Percentiles rank a stretch among this genome's conserved stretches.
These are phyloP conservation scores for Mesaphorura yosii DNA, from an alignment of 1,140 invertebrate species.

Conservation along the genomic window DNA sequence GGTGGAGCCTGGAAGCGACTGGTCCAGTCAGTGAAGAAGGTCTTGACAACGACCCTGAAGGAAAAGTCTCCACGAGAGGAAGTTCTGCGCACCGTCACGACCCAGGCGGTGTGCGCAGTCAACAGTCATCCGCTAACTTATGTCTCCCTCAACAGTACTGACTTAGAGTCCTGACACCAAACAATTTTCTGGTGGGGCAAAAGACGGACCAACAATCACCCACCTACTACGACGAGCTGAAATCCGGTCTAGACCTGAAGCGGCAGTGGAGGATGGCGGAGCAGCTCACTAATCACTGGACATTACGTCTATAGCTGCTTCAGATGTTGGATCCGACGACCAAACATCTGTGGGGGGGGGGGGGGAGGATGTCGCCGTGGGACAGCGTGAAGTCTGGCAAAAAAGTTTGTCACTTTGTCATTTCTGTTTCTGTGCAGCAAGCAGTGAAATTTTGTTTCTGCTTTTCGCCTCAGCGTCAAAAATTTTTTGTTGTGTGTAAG, in stretches of 20 bases:
- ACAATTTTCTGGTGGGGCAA: constrained; percentile 25
- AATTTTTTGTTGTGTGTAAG: too few relatives aligned
- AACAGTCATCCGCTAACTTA: constrained; percentile 32
- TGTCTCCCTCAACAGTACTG: constrained; percentile 31
- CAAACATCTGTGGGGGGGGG: too few relatives aligned
- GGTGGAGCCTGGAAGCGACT: constrained; percentile 34
- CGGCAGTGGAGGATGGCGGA: constrained; percentile 1
- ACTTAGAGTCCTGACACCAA: constrained; percentile 32
- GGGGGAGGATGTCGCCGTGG: too few relatives aligned
- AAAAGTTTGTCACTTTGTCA: too few relatives aligned
- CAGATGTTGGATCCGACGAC: too few relatives aligned
- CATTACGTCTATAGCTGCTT: too few relatives aligned
- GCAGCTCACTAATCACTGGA: neutral
- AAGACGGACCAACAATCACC: neutral
- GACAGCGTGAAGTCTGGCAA: too few relatives aligned
- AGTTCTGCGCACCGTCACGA: constrained; percentile 31
- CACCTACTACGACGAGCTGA: too few relatives aligned
- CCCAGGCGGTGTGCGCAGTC: constrained; percentile 32
- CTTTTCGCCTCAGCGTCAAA: too few relatives aligned
- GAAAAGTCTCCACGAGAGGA: constrained; percentile 25
- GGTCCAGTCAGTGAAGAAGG: constrained; percentile 33
- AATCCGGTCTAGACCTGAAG: neutral
- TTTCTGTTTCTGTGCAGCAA: too few relatives aligned
- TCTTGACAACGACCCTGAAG: constrained; percentile 16
- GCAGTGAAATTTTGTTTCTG: too few relatives aligned